Conservation (phyloP, 2,797 vertebrate species). For the Pogonophryne albipinna region DNA sequence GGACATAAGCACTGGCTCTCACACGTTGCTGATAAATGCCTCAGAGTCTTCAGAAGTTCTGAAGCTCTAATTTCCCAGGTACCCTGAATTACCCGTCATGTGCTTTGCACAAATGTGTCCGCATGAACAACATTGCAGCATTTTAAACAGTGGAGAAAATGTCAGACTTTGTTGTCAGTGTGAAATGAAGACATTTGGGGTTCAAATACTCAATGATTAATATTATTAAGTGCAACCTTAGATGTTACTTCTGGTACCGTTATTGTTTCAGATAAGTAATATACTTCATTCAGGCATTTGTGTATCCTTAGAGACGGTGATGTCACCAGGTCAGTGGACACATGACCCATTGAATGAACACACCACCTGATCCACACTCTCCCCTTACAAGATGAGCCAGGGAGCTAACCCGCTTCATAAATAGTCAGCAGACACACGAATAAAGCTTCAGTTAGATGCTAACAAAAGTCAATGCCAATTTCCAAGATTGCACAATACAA, state of each 20-base stretch:
- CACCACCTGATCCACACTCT: conserved; percentile 53
- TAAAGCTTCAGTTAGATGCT: not conserved
- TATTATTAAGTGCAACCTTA: not conserved
- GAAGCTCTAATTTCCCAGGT: conserved; percentile 10
- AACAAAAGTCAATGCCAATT: not conserved
- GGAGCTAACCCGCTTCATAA: conserved; percentile 11
- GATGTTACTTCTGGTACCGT: not conserved
- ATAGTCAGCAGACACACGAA: conserved; percentile 6
- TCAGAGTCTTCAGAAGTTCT: conserved; percentile 15
- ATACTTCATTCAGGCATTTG: conserved; percentile 4
- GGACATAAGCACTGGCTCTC: not conserved
- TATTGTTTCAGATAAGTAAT: conserved; percentile 8
- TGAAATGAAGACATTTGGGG: not conserved
- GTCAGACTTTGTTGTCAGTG: not conserved
- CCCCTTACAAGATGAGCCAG: conserved; percentile 16
- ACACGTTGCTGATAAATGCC: conserved; percentile 11
- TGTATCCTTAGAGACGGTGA: conserved; percentile 46
- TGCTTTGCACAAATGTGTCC: not conserved
- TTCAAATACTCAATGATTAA: not conserved
- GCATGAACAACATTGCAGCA: not conserved
- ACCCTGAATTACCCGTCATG: conserved; percentile 14
- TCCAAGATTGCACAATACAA: not conserved
- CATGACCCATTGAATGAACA: conserved; percentile 25
- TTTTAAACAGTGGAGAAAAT: not conserved
- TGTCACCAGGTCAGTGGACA: conserved; percentile 42